Base-by-base conservation (phyloP, 2,888 invertebrate species). In the Caenorhabditis uteleia region DNA sequence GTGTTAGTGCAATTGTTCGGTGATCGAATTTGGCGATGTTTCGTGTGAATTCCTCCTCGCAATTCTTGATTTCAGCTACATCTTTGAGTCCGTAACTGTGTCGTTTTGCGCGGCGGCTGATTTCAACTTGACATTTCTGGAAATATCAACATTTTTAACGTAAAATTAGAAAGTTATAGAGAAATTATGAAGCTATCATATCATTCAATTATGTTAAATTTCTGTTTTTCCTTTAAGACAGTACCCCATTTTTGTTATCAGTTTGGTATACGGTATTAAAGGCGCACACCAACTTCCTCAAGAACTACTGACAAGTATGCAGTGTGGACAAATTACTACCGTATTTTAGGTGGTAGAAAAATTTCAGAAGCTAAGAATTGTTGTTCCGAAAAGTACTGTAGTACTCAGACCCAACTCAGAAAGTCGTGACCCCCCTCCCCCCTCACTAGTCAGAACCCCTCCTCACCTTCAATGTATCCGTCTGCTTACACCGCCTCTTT, bases 41-140 rank as follows among this genome's bases (percentile, higher is more conserved):
- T 20, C 54, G 42, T 2, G 66, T 66, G 45, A 66, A 66, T 39
- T 50, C 47, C 34, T 66, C 66, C 31, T 60, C 66, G 25, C 66
- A 66, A 18, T 66, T 56, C 12, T 39, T 46, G 39, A 66, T 53
- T 16, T 55, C 42, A 5, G 54, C 59, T 5, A 48, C 25, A 23
- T 66, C 66, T 25, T 55, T 55, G 6, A 66, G 29, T 20, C 56
- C 61, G n/a, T 54, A 31, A 7, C 47, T 48, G 20, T 58, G 57
- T 12, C 51, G 27, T 14, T 50, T 51, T 10, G 53, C 45, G n/a
- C 56, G 44, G 14, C 66, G 57, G n/a, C 14, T 56, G 27, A 55
- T 44, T 27, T 66, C 66, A 6, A 58, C 55, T 44, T 55, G 48
- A 31, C 61, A 62, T 26, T 61, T 65, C 57, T 64, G 46, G n/a